Evolutionary conservation across 2,888 invertebrate genomes (phyloP).

Genomic region (Apotomis capreana): DNA sequence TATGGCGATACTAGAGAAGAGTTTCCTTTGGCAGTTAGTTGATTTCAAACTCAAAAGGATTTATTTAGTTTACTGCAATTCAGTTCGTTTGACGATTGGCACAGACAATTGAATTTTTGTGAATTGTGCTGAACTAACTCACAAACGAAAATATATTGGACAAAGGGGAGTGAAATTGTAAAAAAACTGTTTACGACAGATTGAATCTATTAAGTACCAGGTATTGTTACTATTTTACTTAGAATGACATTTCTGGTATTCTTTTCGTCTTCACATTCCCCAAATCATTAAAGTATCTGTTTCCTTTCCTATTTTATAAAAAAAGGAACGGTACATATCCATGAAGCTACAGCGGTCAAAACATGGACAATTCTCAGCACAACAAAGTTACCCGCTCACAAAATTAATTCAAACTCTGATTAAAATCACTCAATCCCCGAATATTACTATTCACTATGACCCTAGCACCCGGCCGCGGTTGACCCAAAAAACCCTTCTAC

Average conservation of each 20-base stretch:
- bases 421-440: conserved; percentile 28
- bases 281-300: no score
- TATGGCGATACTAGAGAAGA: background rate
- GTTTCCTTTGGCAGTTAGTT: background rate
- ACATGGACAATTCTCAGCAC: background rate
- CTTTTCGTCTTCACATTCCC: no score
- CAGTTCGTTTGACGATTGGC: conserved; percentile 11
- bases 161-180: no score
- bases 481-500: conserved; percentile 34
- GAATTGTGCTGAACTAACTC: conserved; percentile 7
- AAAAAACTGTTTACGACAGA: no score
- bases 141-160: no score
- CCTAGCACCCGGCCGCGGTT: conserved; percentile 21
- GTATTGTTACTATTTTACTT: no score
- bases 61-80: conserved; percentile 21
- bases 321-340: no score
- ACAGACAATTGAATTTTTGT: conserved; percentile 15
- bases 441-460: conserved; percentile 21
- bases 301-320: no score
- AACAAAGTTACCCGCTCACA: background rate
- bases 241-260: no score
- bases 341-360: no score
- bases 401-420: conserved; percentile 24
- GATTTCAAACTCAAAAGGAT: conserved; percentile 4
- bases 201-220: no score